Evolutionary conservation across 2,797 vertebrate genomes (phyloP).

Genomic region (Sebastiscus tertius): DNA sequence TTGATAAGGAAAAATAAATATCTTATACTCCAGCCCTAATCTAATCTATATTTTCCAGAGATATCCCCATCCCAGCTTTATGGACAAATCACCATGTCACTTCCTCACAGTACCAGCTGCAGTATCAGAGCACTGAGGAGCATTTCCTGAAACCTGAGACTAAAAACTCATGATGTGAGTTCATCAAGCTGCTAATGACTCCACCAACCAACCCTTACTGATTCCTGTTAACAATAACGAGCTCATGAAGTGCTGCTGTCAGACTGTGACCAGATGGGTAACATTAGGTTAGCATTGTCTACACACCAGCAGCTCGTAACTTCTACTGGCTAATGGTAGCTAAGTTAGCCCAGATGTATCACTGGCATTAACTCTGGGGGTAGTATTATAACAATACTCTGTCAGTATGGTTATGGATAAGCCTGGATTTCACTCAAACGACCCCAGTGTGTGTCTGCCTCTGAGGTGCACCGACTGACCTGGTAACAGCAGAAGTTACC

Average conservation of each 20-base stretch:
- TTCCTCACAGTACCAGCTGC: slow-evolving; percentile 28
- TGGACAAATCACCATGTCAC: neutral
- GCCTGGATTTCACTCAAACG: slow-evolving; percentile 9
- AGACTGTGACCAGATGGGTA: slow-evolving; percentile 8
- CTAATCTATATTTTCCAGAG: neutral
- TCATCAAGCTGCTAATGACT: slow-evolving; percentile 23
- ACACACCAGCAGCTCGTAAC: slow-evolving; percentile 53
- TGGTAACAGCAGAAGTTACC: slow-evolving; percentile 61
- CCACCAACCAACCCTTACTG: neutral
- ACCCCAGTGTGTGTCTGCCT: slow-evolving; percentile 10
- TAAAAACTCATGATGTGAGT: slow-evolving; percentile 10
- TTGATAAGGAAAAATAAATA: neutral
- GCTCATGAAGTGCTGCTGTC: neutral
- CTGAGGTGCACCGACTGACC: slow-evolving; percentile 35
- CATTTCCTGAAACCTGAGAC: slow-evolving; percentile 61
- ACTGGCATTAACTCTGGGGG: slow-evolving; percentile 11
- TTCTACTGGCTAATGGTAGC: slow-evolving; percentile 72
- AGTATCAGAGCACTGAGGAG: slow-evolving; percentile 25
- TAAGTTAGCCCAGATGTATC: slow-evolving; percentile 50
- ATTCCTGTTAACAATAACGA: neutral
- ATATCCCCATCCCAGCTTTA: neutral
- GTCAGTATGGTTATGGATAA: slow-evolving; percentile 14
- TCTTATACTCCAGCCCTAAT: neutral
- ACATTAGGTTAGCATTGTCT: slow-evolving; percentile 51
- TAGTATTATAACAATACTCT: neutral